A percentile compares a stretch with the other conserved stretches of the same genome.
These are phyloP conservation scores for Puffinus mauretanicus DNA, from an alignment of 2,113 vertebrate genomes.

Conservation along the genomic window DNA sequence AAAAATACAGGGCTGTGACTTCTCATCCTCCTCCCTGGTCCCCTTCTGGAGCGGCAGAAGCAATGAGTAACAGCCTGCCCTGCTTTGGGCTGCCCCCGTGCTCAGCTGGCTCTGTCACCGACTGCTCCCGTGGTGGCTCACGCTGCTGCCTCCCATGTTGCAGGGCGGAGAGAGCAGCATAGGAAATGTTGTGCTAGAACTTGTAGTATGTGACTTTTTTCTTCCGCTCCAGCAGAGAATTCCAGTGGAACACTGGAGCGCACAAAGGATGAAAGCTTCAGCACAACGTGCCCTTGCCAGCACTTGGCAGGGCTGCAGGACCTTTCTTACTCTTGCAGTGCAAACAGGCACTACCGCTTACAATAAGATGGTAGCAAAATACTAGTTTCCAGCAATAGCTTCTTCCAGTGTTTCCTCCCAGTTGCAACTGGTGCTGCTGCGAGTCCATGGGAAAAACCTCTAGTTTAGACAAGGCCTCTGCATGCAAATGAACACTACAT, in stretches of 20 bases:
- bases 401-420: constrained; percentile 9
- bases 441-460: constrained; percentile 52
- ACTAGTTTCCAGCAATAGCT: neutral
- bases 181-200: neutral
- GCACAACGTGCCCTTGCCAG: neutral
- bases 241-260: neutral
- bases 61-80: neutral
- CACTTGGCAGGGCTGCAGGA: constrained; percentile 14
- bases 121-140: neutral
- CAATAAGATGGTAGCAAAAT: neutral
- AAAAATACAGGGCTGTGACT: neutral
- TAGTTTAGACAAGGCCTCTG: neutral
- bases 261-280: constrained; percentile 44
- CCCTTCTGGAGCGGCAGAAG: neutral
- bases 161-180: neutral
- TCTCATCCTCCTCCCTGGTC: neutral
- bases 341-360: neutral
- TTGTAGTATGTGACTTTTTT: neutral
- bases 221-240: neutral
- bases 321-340: neutral
- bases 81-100: neutral
- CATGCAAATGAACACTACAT: constrained; percentile 45
- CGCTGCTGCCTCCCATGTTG: neutral
- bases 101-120: neutral
- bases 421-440: constrained; percentile 31